Percentiles rank a stretch among this genome's conserved stretches.
These are phyloP conservation scores for Hypolimnas misippus DNA, from an alignment of 2,888 invertebrate species.

Conservation along the genomic window DNA sequence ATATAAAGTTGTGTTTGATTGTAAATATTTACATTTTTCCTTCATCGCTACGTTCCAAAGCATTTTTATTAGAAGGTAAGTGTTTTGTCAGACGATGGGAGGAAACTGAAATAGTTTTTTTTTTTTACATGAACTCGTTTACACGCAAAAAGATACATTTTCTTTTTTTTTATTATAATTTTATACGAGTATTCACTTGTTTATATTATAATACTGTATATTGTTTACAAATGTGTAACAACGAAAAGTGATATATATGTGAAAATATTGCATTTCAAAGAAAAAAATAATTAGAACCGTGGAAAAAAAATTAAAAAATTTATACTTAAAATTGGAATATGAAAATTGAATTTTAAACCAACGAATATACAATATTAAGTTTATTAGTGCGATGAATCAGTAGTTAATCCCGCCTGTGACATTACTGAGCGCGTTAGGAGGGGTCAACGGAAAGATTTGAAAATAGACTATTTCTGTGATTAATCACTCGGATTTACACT, in stretches of 20 bases:
- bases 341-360: conserved; percentile 1
- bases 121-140: background rate
- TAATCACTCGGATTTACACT: conserved; percentile 26
- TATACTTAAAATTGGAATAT: no score
- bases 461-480: conserved; percentile 51
- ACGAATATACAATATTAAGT: conserved; percentile 16
- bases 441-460: conserved; percentile 51
- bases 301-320: no score
- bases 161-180: no score
- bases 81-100: background rate
- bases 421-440: conserved; percentile 52
- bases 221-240: no score
- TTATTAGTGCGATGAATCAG: conserved; percentile 38
- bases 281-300: no score
- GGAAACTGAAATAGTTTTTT: background rate
- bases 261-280: no score
- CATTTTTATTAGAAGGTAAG: conserved; percentile 5
- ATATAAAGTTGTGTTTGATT: conserved; percentile 2
- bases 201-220: no score
- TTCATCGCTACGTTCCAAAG: conserved; percentile 1
- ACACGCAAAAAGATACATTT: background rate
- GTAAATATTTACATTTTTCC: conserved; percentile 9
- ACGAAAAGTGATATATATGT: no score
- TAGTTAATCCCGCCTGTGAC: conserved; percentile 55
- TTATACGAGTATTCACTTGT: no score